phyloP scores from a whole-genome alignment of 2,797 vertebrate species.

The Enteromius fasciolatus region DNA sequence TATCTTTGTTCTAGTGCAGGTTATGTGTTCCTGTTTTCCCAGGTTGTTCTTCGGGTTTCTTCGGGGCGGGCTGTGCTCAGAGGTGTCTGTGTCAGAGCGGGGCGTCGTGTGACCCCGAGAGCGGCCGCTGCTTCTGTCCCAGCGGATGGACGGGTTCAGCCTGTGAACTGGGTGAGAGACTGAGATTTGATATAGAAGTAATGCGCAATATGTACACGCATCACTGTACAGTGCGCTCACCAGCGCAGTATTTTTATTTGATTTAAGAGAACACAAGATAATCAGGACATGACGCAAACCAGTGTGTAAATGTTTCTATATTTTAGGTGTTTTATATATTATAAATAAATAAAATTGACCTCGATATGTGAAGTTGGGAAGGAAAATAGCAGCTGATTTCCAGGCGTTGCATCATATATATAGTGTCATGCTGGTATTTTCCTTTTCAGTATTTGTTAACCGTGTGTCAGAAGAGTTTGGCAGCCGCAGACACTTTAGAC shows the following conservation, averaged over 20 bases:
- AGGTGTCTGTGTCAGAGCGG: constrained; percentile 88
- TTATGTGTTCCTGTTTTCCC: constrained; percentile 40
- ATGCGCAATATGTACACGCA: not conserved
- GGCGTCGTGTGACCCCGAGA: constrained; percentile 80
- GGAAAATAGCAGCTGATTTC: no score
- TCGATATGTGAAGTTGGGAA: no score
- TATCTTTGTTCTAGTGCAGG: not conserved
- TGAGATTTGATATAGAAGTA: not conserved
- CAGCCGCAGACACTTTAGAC: no score
- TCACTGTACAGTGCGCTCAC: not conserved
- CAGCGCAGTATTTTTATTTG: no score
- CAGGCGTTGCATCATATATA: no score
- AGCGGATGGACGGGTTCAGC: constrained; percentile 86
- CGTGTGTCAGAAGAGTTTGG: no score
- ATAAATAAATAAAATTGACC: no score
- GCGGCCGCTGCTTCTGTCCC: constrained; percentile 81
- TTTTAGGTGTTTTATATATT: not conserved
- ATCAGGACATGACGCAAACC: not conserved
- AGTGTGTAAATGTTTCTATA: not conserved
- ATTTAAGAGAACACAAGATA: not conserved
- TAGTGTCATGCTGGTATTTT: no score
- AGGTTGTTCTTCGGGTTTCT: constrained; percentile 84
- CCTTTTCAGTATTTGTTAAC: no score
- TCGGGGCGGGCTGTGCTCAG: constrained; percentile 80
- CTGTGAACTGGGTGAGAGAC: constrained; percentile 86